These are phyloP conservation scores for Karalla daura DNA, from an alignment of 2,797 vertebrate genomes.

Conservation along the genomic window DNA sequence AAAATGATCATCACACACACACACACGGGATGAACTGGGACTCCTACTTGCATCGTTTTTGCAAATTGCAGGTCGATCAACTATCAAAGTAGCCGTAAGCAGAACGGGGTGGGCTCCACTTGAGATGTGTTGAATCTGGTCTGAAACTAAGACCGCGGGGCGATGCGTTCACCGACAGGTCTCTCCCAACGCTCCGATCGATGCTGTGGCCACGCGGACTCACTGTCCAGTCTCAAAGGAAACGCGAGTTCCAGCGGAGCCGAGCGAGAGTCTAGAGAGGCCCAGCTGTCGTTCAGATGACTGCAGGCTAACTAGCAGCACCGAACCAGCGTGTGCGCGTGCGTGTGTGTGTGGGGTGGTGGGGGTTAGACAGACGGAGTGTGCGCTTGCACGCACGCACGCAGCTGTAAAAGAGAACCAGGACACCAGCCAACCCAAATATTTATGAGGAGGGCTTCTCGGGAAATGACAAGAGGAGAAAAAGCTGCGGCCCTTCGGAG, in stretches of 20 bases:
- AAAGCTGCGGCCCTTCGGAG: conserved; percentile 40
- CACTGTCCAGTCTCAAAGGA: conserved; percentile 34
- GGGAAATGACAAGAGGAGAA: conserved; percentile 40
- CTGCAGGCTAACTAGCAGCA: conserved; percentile 61
- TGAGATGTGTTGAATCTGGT: too few relatives aligned
- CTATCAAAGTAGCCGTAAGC: not conserved
- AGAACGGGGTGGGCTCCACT: not conserved
- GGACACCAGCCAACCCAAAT: conserved; percentile 70
- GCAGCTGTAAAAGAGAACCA: conserved; percentile 37
- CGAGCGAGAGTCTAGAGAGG: conserved; percentile 27
- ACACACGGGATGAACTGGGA: too few relatives aligned
- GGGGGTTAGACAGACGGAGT: not conserved
- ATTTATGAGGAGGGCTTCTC: conserved; percentile 71
- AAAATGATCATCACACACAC: not conserved
- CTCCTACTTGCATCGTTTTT: not conserved
- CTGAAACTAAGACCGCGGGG: too few relatives aligned
- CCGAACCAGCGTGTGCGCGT: conserved; percentile 21
- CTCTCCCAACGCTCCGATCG: conserved; percentile 9
- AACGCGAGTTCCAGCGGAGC: conserved; percentile 32
- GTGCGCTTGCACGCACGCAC: conserved; percentile 12
- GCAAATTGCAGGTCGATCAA: not conserved
- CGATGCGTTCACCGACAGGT: too few relatives aligned
- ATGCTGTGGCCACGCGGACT: not conserved
- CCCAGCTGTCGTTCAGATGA: conserved; percentile 76
- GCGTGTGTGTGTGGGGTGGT: too few relatives aligned